Conservation (phyloP, 2,113 vertebrate species). For the Lipophrys pholis region DNA sequence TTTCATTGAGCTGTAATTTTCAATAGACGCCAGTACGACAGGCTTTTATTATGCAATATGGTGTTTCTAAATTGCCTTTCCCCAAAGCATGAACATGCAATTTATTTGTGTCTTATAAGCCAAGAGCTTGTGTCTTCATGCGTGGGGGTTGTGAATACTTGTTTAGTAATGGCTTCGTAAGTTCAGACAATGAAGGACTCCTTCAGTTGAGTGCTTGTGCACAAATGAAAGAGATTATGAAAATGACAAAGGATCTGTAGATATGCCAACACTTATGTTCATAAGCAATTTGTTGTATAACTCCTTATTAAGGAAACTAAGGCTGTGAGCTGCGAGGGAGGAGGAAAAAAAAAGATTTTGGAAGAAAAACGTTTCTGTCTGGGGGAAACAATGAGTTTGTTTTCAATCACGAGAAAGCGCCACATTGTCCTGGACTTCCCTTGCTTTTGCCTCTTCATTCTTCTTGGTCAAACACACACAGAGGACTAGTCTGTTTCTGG, state of each 20-base stretch:
- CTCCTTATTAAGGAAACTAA: constrained; percentile 13
- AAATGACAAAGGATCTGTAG: not conserved
- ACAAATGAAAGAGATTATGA: not conserved
- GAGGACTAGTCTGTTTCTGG: constrained; percentile 63
- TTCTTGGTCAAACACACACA: constrained; percentile 69
- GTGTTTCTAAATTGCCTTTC: constrained; percentile 28
- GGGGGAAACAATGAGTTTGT: constrained; percentile 68
- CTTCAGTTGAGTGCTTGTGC: not conserved
- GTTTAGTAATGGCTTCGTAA: not conserved
- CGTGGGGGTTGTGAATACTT: not conserved
- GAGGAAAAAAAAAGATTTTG: constrained; percentile 23
- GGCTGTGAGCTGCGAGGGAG: not conserved
- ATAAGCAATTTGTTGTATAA: constrained; percentile 7
- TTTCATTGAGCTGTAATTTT: constrained; percentile 27
- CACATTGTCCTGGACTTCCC: constrained; percentile 53
- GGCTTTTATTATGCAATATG: constrained; percentile 6
- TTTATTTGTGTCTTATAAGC: constrained; percentile 1
- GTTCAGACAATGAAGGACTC: not conserved
- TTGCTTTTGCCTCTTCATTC: constrained; percentile 56
- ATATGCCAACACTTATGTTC: not conserved
- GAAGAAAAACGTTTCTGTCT: constrained; percentile 53
- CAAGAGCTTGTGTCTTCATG: not conserved
- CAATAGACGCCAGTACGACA: constrained; percentile 16
- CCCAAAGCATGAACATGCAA: constrained; percentile 15
- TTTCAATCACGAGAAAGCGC: constrained; percentile 69